Conservation (phyloP, 2,888 invertebrate genomes). For the Lamproptera curius region DNA sequence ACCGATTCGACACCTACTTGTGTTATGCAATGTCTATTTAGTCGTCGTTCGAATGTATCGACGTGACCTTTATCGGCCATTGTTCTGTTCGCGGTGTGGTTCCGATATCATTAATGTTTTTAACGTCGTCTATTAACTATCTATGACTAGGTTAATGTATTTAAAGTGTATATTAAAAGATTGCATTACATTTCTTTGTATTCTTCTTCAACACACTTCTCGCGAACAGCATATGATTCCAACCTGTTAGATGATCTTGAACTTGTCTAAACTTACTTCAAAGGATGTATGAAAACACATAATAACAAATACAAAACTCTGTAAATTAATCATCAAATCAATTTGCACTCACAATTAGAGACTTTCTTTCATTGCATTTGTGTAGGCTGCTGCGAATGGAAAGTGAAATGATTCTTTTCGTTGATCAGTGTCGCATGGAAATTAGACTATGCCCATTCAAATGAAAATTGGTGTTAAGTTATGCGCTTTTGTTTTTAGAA, state of each 20-base stretch:
- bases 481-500: too few relatives aligned
- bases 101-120: neutral
- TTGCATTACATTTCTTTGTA: too few relatives aligned
- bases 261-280: too few relatives aligned
- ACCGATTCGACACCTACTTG: neutral
- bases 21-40: slow-evolving; percentile 12
- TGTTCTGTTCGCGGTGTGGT: neutral
- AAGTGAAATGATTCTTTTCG: neutral
- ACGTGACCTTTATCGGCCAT: neutral
- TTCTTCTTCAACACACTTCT: too few relatives aligned
- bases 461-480: too few relatives aligned
- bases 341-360: neutral
- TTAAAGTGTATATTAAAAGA: too few relatives aligned
- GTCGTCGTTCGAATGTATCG: neutral
- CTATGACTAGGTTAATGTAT: neutral
- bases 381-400: neutral
- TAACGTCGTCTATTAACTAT: neutral
- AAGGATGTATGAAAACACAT: too few relatives aligned
- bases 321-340: neutral
- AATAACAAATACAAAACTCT: neutral
- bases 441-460: neutral
- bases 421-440: neutral
- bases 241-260: too few relatives aligned
- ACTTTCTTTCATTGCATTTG: slow-evolving; percentile 1
- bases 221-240: too few relatives aligned